These are phyloP conservation scores for Thripadectes ignobilis DNA, from an alignment of 2,797 vertebrate genomes.

Conservation along the genomic window DNA sequence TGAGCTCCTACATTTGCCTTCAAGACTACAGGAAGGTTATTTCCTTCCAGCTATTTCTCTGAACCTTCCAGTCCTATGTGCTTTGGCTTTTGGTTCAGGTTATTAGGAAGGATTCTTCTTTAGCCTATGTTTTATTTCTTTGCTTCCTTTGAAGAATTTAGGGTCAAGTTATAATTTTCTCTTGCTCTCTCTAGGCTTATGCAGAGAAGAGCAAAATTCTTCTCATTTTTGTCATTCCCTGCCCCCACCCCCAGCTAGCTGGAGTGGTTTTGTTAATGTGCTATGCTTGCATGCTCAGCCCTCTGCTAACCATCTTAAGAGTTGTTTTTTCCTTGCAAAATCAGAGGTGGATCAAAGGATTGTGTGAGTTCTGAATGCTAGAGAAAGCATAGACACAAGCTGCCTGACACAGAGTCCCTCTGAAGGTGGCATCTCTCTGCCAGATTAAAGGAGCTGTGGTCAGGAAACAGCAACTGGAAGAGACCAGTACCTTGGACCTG, in stretches of 20 bases:
- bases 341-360: background rate
- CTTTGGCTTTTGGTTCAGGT: background rate
- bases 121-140: slow-evolving; percentile 22
- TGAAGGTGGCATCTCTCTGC: background rate
- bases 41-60: slow-evolving; percentile 4
- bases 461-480: background rate
- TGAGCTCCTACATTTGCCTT: background rate
- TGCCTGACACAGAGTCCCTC: background rate
- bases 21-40: background rate
- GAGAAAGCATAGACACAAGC: background rate
- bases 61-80: background rate
- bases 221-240: slow-evolving; percentile 5
- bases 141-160: slow-evolving; percentile 5
- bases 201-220: slow-evolving; percentile 4
- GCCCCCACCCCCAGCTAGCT: background rate
- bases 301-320: background rate
- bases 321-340: background rate
- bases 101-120: background rate
- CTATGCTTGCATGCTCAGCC: background rate
- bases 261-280: background rate
- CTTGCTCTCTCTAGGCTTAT: background rate
- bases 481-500: background rate
- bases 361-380: background rate
- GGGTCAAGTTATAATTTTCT: slow-evolving; percentile 1
- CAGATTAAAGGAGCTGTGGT: background rate